phyloP scores from a whole-genome alignment of 92 coral and sea anemone species.

The Porites evermanni region DNA sequence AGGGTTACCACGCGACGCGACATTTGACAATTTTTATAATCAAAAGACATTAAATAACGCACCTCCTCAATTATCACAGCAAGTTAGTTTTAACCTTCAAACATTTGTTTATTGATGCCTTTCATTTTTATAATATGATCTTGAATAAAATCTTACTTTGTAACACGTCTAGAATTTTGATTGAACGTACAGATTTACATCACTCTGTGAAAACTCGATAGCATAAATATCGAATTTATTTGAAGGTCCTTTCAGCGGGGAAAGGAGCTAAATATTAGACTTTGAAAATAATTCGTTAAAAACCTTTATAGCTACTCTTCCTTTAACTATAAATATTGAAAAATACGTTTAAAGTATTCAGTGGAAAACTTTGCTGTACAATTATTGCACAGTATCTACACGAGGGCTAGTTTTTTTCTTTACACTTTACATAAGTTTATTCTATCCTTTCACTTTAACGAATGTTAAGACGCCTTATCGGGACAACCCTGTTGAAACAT shows the following conservation, averaged over 20 bases:
- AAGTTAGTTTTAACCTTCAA: not conserved
- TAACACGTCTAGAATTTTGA: constrained; percentile 54
- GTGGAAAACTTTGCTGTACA: constrained; percentile 76
- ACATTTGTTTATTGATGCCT: constrained; percentile 28
- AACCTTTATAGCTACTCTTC: constrained; percentile 76
- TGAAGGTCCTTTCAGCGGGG: constrained; percentile 20
- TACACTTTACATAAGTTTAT: constrained; percentile 34
- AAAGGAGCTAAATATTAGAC: constrained; percentile 61
- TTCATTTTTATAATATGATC: constrained; percentile 37
- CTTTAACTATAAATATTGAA: constrained; percentile 90
- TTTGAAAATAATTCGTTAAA: constrained; percentile 96
- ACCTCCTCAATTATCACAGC: no score
- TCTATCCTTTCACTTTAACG: not conserved
- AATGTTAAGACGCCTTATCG: not conserved
- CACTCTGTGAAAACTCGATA: constrained; percentile 73
- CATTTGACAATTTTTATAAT: no score
- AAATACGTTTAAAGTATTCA: constrained; percentile 74
- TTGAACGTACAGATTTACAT: constrained; percentile 38
- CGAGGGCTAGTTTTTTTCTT: constrained; percentile 4
- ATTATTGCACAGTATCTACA: constrained; percentile 70
- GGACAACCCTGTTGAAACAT: not conserved
- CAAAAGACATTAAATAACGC: not conserved
- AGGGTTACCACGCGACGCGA: no score
- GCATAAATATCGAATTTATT: constrained; percentile 69
- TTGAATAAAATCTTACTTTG: constrained; percentile 43